phyloP scores from a whole-genome alignment of 2,888 invertebrate species.

The Norana najaformis region DNA sequence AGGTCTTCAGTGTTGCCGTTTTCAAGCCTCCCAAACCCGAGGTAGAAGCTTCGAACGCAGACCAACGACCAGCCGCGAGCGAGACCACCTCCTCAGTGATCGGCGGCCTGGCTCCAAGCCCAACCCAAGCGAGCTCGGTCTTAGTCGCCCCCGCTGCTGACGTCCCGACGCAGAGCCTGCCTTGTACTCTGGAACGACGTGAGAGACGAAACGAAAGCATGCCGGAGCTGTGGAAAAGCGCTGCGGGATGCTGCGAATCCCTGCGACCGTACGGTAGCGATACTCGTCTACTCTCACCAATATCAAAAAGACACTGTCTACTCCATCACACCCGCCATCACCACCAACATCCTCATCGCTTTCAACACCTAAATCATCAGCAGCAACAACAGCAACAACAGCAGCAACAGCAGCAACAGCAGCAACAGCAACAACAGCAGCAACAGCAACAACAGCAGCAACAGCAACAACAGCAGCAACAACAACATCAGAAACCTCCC shows the following conservation, averaged over 20 bases:
- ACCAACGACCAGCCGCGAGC: background rate
- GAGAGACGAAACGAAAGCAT: conserved; percentile 13
- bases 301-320: background rate
- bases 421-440: background rate
- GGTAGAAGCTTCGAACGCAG: background rate
- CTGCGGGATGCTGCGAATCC: background rate
- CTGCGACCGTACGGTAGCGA: background rate
- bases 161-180: background rate
- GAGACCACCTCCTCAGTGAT: background rate
- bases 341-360: background rate
- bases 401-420: background rate
- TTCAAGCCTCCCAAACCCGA: background rate
- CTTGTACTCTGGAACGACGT: background rate
- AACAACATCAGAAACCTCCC: background rate
- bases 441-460: background rate
- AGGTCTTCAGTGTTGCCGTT: conserved; percentile 1
- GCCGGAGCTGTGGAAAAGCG: background rate
- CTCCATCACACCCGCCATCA: background rate
- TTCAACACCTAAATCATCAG: background rate
- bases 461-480: background rate
- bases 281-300: background rate
- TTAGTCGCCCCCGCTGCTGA: background rate
- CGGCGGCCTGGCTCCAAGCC: background rate
- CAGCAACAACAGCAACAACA: background rate
- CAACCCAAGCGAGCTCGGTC: background rate